Percentiles rank a stretch among this genome's conserved stretches.
phyloP scores from a whole-genome alignment of 2,113 vertebrate species.

The Trinectes maculatus region DNA sequence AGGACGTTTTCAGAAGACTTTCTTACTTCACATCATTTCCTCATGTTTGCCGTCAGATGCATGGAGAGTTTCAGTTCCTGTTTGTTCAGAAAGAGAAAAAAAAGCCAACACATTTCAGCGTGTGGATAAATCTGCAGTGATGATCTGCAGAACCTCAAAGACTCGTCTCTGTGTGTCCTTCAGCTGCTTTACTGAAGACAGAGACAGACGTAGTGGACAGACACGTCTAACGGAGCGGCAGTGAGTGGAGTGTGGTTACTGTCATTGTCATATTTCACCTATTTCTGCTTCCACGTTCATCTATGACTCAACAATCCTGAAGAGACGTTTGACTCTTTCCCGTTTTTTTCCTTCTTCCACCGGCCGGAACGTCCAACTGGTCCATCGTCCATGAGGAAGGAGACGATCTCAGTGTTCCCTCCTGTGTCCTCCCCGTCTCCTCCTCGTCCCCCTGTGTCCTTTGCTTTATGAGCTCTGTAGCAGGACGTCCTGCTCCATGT shows the following conservation, averaged over 20 bases:
- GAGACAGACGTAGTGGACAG: background rate
- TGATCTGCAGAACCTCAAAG: too few relatives aligned
- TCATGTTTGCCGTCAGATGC: too few relatives aligned
- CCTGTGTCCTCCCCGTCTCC: slow-evolving; percentile 22
- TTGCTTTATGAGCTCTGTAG: slow-evolving; percentile 42
- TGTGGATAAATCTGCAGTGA: too few relatives aligned
- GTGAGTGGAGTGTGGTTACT: slow-evolving; percentile 11
- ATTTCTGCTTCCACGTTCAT: too few relatives aligned
- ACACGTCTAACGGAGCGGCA: slow-evolving; percentile 7
- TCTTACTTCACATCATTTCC: too few relatives aligned
- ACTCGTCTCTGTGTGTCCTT: slow-evolving; percentile 15
- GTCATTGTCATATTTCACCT: slow-evolving; percentile 6
- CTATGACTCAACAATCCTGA: background rate
- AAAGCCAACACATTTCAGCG: too few relatives aligned
- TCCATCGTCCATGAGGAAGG: slow-evolving; percentile 30
- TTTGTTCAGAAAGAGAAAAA: too few relatives aligned
- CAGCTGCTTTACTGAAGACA: background rate
- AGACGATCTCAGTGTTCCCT: slow-evolving; percentile 24
- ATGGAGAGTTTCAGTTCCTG: too few relatives aligned
- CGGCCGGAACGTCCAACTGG: slow-evolving; percentile 1
- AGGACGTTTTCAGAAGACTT: too few relatives aligned
- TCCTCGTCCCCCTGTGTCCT: slow-evolving; percentile 45
- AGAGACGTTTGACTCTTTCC: background rate
- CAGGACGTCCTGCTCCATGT: slow-evolving; percentile 37
- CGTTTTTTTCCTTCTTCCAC: background rate